Evolutionary conservation across 2,797 vertebrate species (phyloP), one percentile per base, ranked within the genome.

Genomic region (Glyptemys insculpta): DNA sequence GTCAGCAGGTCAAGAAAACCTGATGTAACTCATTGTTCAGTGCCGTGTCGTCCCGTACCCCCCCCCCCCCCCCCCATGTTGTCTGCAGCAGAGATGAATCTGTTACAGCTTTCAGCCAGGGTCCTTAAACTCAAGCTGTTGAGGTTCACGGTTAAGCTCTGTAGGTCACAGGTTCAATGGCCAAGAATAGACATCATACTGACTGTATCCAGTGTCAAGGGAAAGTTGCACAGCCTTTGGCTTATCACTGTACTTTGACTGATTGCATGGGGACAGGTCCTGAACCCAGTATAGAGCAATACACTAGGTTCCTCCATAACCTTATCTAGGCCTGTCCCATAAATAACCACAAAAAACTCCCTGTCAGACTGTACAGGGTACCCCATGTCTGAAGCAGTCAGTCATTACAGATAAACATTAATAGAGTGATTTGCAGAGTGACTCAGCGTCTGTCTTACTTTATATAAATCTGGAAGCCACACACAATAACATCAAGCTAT

Each of bases 391-490:
- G 34, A 87, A 65, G 12, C 49, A 29, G 47, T 31, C 25, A 52
- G 25, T 52, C 57, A 50, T 80, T 53, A 59, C 57, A 87, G 56
- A 53, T 27, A 44, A 50, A 62, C 23, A 25, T 25, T 0, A 86
- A 76, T 29, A 54, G 57, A 0, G 0, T 82, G 57, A 90, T 53
- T 0, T 0, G 27, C 31, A 83, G 25, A 4, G 82, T 44, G 41
- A 3, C n/a, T 91, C 31, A 47, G 37, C 6, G 41, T 0, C 0
- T 34, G 25, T 23, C 8, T 15, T 53, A 49, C 27, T 49, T n/a
- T 78, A 59, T 87, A 16, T 37, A 49, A 74, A 56, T 59, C 10
- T 10, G 59, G 25, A 84, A 72, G 53, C 47, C 91, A 87, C 79
- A 50, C 90, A 91, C 6, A 4, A 52, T 49, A 91, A 18, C 81